Evolutionary conservation across 2,113 vertebrate genomes (phyloP).

Genomic region (Brachypteracias leptosomus): DNA sequence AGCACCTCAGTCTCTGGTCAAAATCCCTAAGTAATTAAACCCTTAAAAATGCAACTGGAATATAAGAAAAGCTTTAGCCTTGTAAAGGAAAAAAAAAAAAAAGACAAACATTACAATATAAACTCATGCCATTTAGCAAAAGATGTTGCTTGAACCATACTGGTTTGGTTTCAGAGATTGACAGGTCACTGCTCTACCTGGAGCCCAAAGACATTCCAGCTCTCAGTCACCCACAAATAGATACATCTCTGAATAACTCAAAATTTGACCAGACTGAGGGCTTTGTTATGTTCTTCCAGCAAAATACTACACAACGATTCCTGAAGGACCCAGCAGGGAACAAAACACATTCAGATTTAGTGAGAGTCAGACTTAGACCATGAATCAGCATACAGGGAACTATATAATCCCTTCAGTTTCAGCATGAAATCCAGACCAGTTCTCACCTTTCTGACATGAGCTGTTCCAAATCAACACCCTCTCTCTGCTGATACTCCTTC

Average conservation of each 20-base stretch:
- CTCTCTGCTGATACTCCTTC: slow-evolving; percentile 79
- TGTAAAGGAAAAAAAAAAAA: neutral
- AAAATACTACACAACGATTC: neutral
- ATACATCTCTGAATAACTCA: neutral
- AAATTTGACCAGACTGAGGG: neutral
- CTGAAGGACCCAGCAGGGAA: neutral
- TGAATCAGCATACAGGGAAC: neutral
- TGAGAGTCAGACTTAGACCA: neutral
- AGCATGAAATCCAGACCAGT: neutral
- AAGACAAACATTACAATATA: neutral
- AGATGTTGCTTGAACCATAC: neutral
- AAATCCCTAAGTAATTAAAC: neutral
- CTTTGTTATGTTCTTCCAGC: neutral
- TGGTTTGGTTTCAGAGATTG: neutral
- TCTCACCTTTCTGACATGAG: slow-evolving; percentile 73
- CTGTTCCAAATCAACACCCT: slow-evolving; percentile 66
- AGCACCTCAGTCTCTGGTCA: neutral
- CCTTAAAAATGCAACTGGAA: neutral
- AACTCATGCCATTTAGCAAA: neutral
- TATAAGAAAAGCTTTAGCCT: neutral
- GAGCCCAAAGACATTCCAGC: neutral
- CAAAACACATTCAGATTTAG: neutral
- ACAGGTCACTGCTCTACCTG: neutral
- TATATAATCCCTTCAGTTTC: neutral
- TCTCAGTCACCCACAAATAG: neutral